Evolutionary conservation across 2,888 invertebrate species (phyloP).

Genomic region (Ormyrus nitidulus): DNA sequence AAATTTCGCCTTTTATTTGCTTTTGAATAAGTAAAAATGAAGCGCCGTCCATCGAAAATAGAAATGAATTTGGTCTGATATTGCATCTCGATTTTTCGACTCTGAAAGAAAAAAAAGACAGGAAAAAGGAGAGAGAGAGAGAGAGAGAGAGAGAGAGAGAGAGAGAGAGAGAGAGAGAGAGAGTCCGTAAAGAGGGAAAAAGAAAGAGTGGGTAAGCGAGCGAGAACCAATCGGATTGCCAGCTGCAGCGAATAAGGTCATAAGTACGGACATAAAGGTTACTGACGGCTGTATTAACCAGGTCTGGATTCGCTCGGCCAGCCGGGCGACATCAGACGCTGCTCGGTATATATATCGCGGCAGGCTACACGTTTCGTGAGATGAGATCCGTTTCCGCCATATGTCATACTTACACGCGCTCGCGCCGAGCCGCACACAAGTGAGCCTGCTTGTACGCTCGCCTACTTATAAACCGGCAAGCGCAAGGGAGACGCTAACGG

Average conservation of each 20-base stretch:
- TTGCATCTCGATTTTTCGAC: conserved; percentile 24
- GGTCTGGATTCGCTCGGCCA: background rate
- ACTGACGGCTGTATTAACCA: conserved; percentile 49
- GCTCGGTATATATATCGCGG: too few species aligned
- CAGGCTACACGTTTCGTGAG: background rate
- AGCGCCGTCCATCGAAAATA: conserved; percentile 1
- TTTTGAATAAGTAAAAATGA: conserved; percentile 5
- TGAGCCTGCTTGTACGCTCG: too few species aligned
- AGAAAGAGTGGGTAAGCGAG: background rate
- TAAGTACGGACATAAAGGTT: conserved; percentile 48
- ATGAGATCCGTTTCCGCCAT: conserved; percentile 19
- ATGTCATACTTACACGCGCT: background rate
- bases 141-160: background rate
- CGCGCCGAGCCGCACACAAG: too few species aligned
- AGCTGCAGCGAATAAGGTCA: conserved; percentile 28
- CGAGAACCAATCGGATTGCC: conserved; percentile 27
- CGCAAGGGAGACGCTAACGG: background rate
- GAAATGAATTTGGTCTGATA: conserved; percentile 11
- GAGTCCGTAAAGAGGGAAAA: background rate
- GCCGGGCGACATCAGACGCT: background rate
- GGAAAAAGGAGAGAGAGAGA: background rate
- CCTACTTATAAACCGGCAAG: background rate
- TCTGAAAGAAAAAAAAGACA: background rate
- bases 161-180: background rate
- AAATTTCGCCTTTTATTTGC: conserved; percentile 29